Base-by-base conservation (phyloP, 2,888 invertebrate species). In the Xylota sylvarum region DNA sequence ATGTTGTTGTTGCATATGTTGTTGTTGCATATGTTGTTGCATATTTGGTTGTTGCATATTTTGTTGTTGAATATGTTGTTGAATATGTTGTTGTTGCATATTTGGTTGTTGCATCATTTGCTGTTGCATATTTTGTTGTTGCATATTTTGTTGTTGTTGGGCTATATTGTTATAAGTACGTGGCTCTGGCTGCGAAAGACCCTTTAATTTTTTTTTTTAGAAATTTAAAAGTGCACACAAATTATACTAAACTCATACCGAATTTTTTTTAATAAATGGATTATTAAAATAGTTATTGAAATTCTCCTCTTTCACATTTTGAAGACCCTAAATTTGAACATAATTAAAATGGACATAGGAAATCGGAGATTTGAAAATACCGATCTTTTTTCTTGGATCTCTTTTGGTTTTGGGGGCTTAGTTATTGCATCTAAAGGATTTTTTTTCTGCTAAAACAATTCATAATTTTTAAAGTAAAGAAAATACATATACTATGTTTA, bases 361-460 rank as follows among this genome's bases (percentile, higher is more conserved):
- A 17, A 62, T 7, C 30, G 5, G 1, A 37, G 9, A 9, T 9
- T 14, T n/a, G 6, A 14, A 43, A 14, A 37, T 89, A 90, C 90
- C 69, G 91, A 92, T 65, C 92, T 90, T 14, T 90, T 91, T 64
- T 90, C 91, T 37, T 89, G 80, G 4, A 78, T 81, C 69, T 89
- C 88, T 70, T 89, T 89, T 19, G 89, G 88, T 30, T 88, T 73
- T 5, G 89, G 90, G 0, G 81, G 17, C 30, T 90, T 91, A 35
- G 91, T 91, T 56, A 92, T 87, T 0, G 92, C 91, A 88, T 92
- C 91, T 73, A 92, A 82, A 0, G 91, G 92, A 87, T 91, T 91
- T 88, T 91, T 92, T 50, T 88, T 88, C 5, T 88, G 65, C 90
- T 90, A 62, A 67, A 67, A 35, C 4, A 46, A 48, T 65, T 19